Evolutionary conservation across 1,140 invertebrate genomes (phyloP).

Genomic region (Atta texana): DNA sequence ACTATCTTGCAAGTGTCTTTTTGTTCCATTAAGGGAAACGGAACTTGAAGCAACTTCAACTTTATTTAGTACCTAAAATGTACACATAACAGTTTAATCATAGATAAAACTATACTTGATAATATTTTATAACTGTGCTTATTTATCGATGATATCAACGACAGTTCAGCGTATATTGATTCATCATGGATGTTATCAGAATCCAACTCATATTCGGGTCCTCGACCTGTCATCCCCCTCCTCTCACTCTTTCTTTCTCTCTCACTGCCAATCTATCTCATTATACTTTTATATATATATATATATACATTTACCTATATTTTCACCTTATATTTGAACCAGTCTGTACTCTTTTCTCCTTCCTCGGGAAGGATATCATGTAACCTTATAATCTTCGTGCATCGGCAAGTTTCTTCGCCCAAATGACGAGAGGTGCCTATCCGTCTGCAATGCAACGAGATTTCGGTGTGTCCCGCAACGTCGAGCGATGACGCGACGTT

Average conservation of each 20-base stretch:
- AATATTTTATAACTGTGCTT: not conserved
- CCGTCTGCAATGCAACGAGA: slow-evolving; percentile 6
- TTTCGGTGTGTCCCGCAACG: slow-evolving; percentile 52
- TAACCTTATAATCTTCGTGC: not conserved
- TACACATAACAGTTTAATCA: not conserved
- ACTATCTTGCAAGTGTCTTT: not conserved
- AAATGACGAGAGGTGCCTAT: not conserved
- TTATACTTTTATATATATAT: too few species aligned
- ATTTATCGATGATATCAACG: slow-evolving; percentile 10
- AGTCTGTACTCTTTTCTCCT: not conserved
- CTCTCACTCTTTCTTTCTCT: too few species aligned
- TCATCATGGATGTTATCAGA: slow-evolving; percentile 56
- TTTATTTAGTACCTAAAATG: not conserved
- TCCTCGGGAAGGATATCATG: not conserved
- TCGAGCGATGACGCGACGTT: slow-evolving; percentile 60
- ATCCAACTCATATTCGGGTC: slow-evolving; percentile 64
- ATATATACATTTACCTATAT: not conserved
- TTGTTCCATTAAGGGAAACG: not conserved
- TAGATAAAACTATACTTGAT: not conserved
- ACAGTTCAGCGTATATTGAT: slow-evolving; percentile 26
- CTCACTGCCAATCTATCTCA: slow-evolving; percentile 26
- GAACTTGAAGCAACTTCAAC: too few species aligned
- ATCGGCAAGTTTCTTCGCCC: not conserved
- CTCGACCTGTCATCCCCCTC: slow-evolving; percentile 61
- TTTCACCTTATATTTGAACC: slow-evolving; percentile 13